A percentile compares a stretch with the other conserved stretches of the same genome.
These are phyloP conservation scores for Condylura cristata DNA, from an alignment of 2,113 vertebrate species.

Conservation along the genomic window DNA sequence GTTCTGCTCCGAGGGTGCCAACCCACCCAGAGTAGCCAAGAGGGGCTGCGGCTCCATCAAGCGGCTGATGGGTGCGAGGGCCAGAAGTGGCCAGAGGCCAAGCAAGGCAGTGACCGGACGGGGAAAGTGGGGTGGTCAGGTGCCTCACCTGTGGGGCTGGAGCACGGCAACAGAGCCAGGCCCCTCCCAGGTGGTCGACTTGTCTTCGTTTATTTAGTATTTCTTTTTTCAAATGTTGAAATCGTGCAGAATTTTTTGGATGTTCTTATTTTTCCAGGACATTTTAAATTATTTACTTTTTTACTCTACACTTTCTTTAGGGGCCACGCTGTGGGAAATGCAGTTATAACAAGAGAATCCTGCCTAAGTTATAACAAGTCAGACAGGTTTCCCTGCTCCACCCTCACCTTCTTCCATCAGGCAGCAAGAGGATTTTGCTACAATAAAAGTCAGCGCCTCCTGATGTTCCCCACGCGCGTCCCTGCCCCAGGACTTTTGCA, in stretches of 20 bases:
- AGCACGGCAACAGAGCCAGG: not conserved
- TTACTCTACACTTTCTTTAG: not conserved
- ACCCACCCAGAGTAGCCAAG: not conserved
- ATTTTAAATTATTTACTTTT: no score
- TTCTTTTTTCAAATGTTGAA: no score
- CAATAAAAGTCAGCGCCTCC: not conserved
- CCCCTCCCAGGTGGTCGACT: not conserved
- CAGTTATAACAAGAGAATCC: not conserved
- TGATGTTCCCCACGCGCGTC: no score
- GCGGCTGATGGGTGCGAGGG: not conserved
- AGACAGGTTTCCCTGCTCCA: not conserved
- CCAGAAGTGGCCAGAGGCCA: not conserved
- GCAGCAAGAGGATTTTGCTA: not conserved
- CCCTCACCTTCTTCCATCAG: not conserved
- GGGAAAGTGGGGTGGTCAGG: not conserved
- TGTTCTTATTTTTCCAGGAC: no score
- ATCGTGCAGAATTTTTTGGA: no score
- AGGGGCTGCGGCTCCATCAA: not conserved
- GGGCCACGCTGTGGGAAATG: not conserved
- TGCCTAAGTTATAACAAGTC: not conserved
- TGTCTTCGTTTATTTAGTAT: not conserved
- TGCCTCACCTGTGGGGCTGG: no score
- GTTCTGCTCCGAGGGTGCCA: not conserved
- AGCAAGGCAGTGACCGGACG: accelerated
- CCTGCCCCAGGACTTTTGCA: no score